These are phyloP conservation scores for Platynereis dumerilii DNA, from an alignment of 2,888 invertebrate species.

Conservation along the genomic window DNA sequence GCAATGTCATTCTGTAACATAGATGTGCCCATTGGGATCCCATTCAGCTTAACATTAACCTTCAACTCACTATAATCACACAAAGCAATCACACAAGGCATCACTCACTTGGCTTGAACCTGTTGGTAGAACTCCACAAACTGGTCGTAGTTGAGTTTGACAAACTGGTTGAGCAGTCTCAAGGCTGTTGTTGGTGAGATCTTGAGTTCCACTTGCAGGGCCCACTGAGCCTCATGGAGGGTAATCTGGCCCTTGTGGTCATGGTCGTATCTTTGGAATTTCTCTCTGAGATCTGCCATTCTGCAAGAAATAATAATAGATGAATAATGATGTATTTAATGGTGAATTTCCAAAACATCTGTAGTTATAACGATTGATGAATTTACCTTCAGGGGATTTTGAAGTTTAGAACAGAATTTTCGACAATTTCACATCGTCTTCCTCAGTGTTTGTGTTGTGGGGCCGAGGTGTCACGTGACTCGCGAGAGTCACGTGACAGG, in stretches of 20 bases:
- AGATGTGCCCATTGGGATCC: too few species aligned
- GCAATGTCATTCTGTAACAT: too few species aligned
- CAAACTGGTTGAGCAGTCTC: slow-evolving; percentile 32
- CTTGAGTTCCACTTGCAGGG: slow-evolving; percentile 31
- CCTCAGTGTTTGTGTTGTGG: too few species aligned
- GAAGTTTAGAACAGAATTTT: too few species aligned
- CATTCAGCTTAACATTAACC: too few species aligned
- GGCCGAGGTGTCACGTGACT: too few species aligned
- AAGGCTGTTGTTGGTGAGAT: slow-evolving; percentile 30
- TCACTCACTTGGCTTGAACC: slow-evolving; percentile 29
- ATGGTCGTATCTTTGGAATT: slow-evolving; percentile 33
- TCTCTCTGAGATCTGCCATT: slow-evolving; percentile 32
- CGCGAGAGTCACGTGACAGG: too few species aligned
- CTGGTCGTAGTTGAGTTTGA: slow-evolving; percentile 32
- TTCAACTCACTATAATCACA: too few species aligned
- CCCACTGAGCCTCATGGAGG: slow-evolving; percentile 33
- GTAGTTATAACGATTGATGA: neutral
- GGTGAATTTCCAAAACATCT: neutral
- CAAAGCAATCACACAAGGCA: too few species aligned
- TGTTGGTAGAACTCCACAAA: slow-evolving; percentile 31
- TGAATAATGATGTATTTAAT: neutral
- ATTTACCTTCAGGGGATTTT: too few species aligned
- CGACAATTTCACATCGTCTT: too few species aligned
- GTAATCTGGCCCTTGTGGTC: slow-evolving; percentile 29
- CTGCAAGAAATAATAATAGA: slow-evolving; percentile 12